Evolutionary conservation across 2,113 vertebrate species (phyloP).

Genomic region (Rhadina sibilatrix): DNA sequence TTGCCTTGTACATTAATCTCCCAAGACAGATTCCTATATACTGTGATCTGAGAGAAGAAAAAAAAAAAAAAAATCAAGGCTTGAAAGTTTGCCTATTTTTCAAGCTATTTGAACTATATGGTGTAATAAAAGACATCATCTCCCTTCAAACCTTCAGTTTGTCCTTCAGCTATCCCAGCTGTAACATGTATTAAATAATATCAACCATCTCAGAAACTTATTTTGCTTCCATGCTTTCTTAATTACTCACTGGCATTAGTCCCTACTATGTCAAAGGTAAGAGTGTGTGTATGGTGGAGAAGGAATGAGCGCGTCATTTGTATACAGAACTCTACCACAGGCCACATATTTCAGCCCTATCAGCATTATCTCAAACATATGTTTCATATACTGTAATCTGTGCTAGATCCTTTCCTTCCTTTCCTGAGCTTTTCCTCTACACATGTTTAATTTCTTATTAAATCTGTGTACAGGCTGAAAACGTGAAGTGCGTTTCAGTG

Average conservation of each 20-base stretch:
- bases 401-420: conserved; percentile 46
- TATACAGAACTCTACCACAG: background rate
- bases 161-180: background rate
- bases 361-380: conserved; percentile 27
- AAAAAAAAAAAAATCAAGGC: background rate
- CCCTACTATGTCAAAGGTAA: background rate
- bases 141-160: background rate
- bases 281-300: background rate
- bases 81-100: background rate
- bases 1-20: background rate
- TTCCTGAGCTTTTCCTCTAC: background rate
- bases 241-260: background rate
- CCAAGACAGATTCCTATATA: background rate
- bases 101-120: background rate
- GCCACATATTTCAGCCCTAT: background rate
- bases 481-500: background rate
- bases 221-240: conserved; percentile 16
- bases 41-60: background rate
- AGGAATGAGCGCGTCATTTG: background rate
- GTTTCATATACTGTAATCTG: conserved; percentile 7
- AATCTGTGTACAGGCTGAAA: background rate
- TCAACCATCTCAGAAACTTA: background rate
- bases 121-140: background rate
- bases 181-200: background rate
- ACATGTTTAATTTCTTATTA: background rate